Base-by-base conservation (phyloP, 1,140 invertebrate species). In the Procambarus virginalis region DNA sequence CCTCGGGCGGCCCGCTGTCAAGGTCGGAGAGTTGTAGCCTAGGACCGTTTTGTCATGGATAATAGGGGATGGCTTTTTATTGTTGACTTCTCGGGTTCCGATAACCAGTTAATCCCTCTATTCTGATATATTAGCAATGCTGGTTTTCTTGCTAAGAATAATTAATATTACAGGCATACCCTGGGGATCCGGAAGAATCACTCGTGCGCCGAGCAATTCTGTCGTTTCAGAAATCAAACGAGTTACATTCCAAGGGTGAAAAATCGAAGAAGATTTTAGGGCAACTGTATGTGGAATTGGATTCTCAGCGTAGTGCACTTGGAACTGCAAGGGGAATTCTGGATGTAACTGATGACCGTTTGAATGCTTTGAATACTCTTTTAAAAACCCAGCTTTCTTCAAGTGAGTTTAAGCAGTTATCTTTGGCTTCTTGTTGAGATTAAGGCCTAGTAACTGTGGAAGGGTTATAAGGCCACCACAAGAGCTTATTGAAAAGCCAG, bases 161-260 rank as follows among this genome's bases (percentile, higher is more conserved):
- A 22, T 8, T 5, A 76, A 14, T 68, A 17, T 78, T 80, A 45
- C 70, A 93, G 92, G 93, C 92, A 8, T 93, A 93, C 92, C 93
- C 93, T 12, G 93, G 89, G 4, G 91, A 91, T 46, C 83, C 86
- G 34, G 92, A 92, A 46, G 75, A 90, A 45, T 93, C 92, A 14
- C 70, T 93, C 10, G 85, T 92, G 5, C 89, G 92, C 20, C 88
- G 88, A 79, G 92, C 92, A n/a, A 70, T 68, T 45, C n/a, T 78
- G 22, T 92, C 92, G 22, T 64, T 83, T 17, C 76, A 85, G 9
- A 92, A 89, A 48, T 93, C 92, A 6, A 49, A 91, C 14, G 89
- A 92, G n/a, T 83, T 92, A 34, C 75, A 86, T 8, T 85, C 82
- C 45, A 90, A 92, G 49, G 91, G 92, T 2, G 84, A 92, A 4